Conservation (phyloP, 2,113 vertebrate genomes). For the Otis tarda region DNA sequence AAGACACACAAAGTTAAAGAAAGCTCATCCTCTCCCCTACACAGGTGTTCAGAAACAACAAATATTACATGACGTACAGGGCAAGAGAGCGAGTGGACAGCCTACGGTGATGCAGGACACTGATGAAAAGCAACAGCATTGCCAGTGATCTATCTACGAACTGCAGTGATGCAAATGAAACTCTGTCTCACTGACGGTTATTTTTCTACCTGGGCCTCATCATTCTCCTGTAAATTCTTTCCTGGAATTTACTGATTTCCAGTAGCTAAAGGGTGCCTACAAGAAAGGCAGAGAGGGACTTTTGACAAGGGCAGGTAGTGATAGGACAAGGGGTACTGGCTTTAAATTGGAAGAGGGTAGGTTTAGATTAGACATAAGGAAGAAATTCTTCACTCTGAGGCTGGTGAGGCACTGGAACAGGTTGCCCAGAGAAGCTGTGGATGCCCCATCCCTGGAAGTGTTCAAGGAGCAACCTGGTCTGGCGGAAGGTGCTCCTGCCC, state of each 20-base stretch:
- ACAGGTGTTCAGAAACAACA: neutral
- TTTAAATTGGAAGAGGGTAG: too few relatives aligned
- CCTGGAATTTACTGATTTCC: neutral
- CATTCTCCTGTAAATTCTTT: neutral
- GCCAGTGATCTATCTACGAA: neutral
- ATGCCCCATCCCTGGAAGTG: too few relatives aligned
- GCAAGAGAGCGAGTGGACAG: neutral
- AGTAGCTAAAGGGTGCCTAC: too few relatives aligned
- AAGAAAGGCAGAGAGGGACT: too few relatives aligned
- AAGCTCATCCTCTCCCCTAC: neutral
- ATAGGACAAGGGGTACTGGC: too few relatives aligned
- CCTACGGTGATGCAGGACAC: neutral
- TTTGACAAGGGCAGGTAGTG: too few relatives aligned
- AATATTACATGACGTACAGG: neutral
- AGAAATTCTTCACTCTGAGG: too few relatives aligned
- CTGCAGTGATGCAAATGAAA: neutral
- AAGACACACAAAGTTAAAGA: neutral
- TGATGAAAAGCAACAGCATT: neutral
- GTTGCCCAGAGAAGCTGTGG: too few relatives aligned
- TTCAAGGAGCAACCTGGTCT: too few relatives aligned
- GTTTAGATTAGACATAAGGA: too few relatives aligned
- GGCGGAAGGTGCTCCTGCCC: too few relatives aligned
- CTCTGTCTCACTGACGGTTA: neutral
- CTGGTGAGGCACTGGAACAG: too few relatives aligned
- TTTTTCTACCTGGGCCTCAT: neutral